phyloP scores from a whole-genome alignment of 2,113 vertebrate genomes.

The Gulo gulo region DNA sequence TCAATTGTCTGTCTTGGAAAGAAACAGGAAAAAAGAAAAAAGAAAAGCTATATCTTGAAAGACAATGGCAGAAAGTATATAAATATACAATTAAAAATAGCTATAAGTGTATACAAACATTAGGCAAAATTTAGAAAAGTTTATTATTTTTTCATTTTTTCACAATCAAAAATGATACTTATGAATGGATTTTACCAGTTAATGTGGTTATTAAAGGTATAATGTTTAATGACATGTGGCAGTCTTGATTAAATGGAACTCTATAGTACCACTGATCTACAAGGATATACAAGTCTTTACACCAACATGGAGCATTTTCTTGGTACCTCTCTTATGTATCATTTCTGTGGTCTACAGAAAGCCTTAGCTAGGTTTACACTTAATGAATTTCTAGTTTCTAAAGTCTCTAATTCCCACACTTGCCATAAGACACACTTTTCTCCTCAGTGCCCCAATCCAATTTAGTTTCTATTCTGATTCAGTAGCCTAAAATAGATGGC shows the following conservation, averaged over 20 bases:
- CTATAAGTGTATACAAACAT: neutral
- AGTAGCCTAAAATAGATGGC: constrained; percentile 53
- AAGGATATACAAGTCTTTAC: neutral
- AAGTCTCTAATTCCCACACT: constrained; percentile 60
- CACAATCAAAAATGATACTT: neutral
- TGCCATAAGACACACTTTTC: constrained; percentile 58
- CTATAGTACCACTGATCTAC: neutral
- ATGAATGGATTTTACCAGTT: neutral
- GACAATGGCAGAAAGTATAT: neutral
- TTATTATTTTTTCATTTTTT: neutral
- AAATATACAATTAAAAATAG: neutral
- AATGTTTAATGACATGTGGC: neutral
- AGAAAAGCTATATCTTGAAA: neutral
- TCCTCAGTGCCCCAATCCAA: constrained; percentile 41
- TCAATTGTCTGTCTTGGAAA: neutral
- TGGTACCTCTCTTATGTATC: neutral
- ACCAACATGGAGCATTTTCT: neutral
- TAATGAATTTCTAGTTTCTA: constrained; percentile 66
- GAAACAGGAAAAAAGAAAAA: neutral
- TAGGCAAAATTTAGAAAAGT: neutral
- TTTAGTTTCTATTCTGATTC: constrained; percentile 70
- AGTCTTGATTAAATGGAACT: neutral
- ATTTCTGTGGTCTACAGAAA: constrained; percentile 29
- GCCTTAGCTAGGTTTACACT: constrained; percentile 23
- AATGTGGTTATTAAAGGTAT: neutral